phyloP scores from a whole-genome alignment of 2,797 vertebrate species.

The Tragopan temminckii region DNA sequence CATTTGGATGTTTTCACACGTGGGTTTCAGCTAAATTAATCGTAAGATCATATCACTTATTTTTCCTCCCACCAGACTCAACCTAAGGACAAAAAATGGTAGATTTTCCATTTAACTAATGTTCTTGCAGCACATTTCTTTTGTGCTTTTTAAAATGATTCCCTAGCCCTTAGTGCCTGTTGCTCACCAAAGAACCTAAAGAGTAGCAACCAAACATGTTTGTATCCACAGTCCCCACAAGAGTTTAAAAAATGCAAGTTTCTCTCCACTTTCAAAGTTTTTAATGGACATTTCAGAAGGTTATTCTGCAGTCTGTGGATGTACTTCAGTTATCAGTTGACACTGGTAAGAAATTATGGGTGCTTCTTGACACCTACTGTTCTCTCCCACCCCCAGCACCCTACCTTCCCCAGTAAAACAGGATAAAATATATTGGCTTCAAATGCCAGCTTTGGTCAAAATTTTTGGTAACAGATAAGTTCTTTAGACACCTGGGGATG shows the following conservation, averaged over 20 bases:
- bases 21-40: conserved; percentile 66
- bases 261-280: neutral
- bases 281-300: neutral
- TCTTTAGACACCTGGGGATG: conserved; percentile 20
- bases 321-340: neutral
- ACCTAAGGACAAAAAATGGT: neutral
- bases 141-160: neutral
- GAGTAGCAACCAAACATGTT: neutral
- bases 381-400: neutral
- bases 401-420: neutral
- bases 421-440: neutral
- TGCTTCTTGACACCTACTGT: neutral
- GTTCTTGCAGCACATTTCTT: neutral
- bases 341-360: neutral
- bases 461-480: conserved; percentile 1
- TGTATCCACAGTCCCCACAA: neutral
- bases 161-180: neutral
- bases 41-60: conserved; percentile 55
- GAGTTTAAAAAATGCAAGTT: neutral
- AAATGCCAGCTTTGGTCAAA: neutral
- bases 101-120: neutral
- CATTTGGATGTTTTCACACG: conserved; percentile 60
- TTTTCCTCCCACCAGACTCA: conserved; percentile 45
- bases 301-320: neutral
- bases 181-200: neutral